These are phyloP conservation scores for Tenualosa thibaudeaui DNA, from an alignment of 2,797 vertebrate species.

Conservation along the genomic window DNA sequence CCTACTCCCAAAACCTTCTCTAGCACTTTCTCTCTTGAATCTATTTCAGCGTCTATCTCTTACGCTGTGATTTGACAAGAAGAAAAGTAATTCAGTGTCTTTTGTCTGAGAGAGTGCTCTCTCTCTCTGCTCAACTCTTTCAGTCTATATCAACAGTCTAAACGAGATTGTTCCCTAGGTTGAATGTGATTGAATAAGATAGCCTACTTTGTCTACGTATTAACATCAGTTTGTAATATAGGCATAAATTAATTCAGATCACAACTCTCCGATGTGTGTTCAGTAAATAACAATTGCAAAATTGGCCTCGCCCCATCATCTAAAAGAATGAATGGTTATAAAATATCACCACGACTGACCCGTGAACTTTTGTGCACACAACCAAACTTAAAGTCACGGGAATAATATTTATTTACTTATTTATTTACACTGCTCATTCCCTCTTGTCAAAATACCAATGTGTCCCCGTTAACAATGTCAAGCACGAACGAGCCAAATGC, in stretches of 20 bases:
- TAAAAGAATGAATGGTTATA: neutral
- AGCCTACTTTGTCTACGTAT: neutral
- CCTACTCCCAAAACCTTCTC: neutral
- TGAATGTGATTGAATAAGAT: neutral
- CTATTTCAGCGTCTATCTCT: neutral
- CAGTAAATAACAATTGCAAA: no score
- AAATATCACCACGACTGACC: neutral
- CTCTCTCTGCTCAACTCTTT: no score
- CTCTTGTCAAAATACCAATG: neutral
- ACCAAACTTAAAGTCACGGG: neutral
- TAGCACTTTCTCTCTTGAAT: neutral
- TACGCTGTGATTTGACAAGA: neutral
- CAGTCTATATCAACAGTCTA: neutral
- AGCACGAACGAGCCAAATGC: neutral
- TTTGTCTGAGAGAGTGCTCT: neutral
- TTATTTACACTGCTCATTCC: neutral
- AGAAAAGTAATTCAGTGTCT: neutral
- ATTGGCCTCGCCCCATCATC: neutral
- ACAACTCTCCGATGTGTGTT: no score
- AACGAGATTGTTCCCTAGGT: neutral
- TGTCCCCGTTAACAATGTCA: neutral
- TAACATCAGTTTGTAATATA: neutral
- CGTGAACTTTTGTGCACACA: constrained; percentile 12
- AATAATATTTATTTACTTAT: neutral
- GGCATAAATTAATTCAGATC: neutral